Base-by-base conservation (phyloP, 2,888 invertebrate genomes). In the Leptothorax acervorum region DNA sequence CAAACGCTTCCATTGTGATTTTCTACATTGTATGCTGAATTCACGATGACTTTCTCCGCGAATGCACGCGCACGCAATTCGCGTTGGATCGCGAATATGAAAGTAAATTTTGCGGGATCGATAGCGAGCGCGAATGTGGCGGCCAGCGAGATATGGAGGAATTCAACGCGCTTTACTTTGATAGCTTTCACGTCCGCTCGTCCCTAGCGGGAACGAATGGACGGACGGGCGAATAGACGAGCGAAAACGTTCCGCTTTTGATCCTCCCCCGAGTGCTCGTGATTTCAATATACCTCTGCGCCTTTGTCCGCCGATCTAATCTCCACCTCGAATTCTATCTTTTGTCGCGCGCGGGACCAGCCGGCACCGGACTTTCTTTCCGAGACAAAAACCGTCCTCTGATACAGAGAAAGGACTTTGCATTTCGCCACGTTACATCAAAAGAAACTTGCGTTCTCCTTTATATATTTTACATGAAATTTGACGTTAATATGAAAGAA, bases 111-210 rank as follows among this genome's bases (percentile, higher is more conserved):
- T 35, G 57, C 60, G 70, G 8, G 28, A 51, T 60, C 79, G 71
- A 81, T 81, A 70, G 60, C 18, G 60, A 51, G 8, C 71, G 60
- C 31, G 39, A 35, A 62, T 31, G n/a, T 3, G 42, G 4, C 51
- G 42, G 57, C 31, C 45, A 28, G 18, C 31, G 28, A 71, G 60
- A 71, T 81, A 81, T 15, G 60, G 39, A 48, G 70, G 45, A 70
- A 70, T 28, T 71, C 60, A 18, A 28, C 35, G 60, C 45, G 35
- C 42, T 39, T n/a, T 31, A 55, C 48, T 70, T 79, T 70, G 70
- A 79, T 70, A 79, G 60, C 60, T 81, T 81, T 81, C 79, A 71
- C 79, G 48, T 55, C 28, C 66, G 15, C 55, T 35, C 35, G 78
- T 55, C 45, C 18, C 66, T 42, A 11, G 8, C 42, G 70, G 45